Base-by-base conservation (phyloP, 2,797 vertebrate species). In the Discoglossus pictus region DNA sequence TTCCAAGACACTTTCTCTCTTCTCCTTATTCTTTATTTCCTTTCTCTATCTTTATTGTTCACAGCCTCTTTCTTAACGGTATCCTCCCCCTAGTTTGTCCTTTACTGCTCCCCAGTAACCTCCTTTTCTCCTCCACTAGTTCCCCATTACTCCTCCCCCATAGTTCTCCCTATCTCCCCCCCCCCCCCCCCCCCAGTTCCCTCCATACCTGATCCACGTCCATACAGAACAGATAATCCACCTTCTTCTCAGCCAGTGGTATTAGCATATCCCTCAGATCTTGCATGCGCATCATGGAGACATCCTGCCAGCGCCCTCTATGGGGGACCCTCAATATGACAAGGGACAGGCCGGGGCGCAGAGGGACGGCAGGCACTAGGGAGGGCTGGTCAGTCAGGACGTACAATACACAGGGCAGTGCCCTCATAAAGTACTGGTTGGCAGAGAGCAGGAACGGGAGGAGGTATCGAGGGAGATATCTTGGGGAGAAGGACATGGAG, bases 161-260 rank as follows among this genome's bases (percentile, higher is more conserved):
- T n/a, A n/a, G n/a, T n/a, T n/a, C n/a, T n/a, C n/a, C n/a, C n/a
- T n/a, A n/a, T n/a, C n/a, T n/a, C n/a, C n/a, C n/a, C n/a, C n/a
- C n/a, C n/a, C n/a, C n/a, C n/a, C n/a, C n/a, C n/a, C n/a, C n/a
- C n/a, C n/a, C n/a, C n/a, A n/a, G n/a, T n/a, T n/a, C n/a, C 27
- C 27, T 39, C 4, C 27, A 1, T 21, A 62, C 60, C 78, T 90
- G 92, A 63, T 90, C 84, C 64, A 93, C 95, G 25, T 86, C 88
- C 74, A 96, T 84, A 80, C 95, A 94, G 23, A 93, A 91, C 0
- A 62, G 34, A 31, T 62, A 62, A 23, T 62, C 79, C 83, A 76
- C 93, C 93, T 74, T 94, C 93, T 82, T 93, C 94, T 90, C 93
- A 92, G 55, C 93, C 94, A 54, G 95, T 91, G 0, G 93, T 92